Evolutionary conservation across 2,113 vertebrate species (phyloP).

Genomic region (Carassius carassius): DNA sequence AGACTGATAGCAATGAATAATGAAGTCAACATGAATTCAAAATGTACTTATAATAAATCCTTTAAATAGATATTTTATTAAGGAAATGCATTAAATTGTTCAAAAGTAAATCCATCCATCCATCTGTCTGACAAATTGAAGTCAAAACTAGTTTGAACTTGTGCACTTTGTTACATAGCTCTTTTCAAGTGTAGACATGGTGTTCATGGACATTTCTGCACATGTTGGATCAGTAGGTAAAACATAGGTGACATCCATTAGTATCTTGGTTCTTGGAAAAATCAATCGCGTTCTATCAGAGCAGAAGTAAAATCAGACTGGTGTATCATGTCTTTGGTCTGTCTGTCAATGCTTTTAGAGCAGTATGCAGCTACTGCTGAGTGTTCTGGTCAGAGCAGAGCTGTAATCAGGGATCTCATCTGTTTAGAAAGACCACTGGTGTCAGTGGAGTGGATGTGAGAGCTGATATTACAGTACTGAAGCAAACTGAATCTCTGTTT

Average conservation of each 20-base stretch:
- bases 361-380: not conserved
- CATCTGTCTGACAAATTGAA: not conserved
- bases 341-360: slow-evolving; percentile 8
- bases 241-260: not conserved
- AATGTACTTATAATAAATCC: not conserved
- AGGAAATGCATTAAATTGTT: too few relatives aligned
- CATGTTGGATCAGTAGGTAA: not conserved
- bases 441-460: slow-evolving; percentile 39
- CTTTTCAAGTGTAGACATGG: not conserved
- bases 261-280: slow-evolving; percentile 4
- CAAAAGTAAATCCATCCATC: not conserved
- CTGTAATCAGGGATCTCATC: not conserved
- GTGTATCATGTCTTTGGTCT: slow-evolving; percentile 16
- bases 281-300: not conserved
- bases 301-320: not conserved
- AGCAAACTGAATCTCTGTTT: slow-evolving; percentile 7
- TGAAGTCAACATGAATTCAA: not conserved
- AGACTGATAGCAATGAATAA: not conserved
- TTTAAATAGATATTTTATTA: not conserved
- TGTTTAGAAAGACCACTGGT: not conserved
- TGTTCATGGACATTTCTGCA: slow-evolving; percentile 9
- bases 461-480: slow-evolving; percentile 12
- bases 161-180: not conserved
- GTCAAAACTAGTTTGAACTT: not conserved
- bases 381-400: not conserved